These are phyloP conservation scores for Petrocephalus schoutedeni DNA, from an alignment of 2,797 vertebrate species.

Conservation along the genomic window DNA sequence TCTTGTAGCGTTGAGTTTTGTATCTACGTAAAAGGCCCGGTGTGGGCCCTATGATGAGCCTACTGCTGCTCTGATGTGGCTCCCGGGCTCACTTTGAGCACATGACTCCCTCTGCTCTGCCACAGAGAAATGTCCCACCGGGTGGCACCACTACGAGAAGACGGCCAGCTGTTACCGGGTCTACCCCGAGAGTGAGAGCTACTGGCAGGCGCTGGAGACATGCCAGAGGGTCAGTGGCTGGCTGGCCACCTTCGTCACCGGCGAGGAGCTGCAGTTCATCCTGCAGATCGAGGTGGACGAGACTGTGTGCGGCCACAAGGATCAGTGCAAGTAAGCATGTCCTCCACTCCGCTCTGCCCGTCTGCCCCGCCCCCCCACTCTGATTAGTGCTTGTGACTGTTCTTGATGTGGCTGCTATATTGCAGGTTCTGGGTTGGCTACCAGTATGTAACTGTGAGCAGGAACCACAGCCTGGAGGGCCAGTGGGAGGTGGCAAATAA, in stretches of 20 bases:
- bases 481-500: conserved; percentile 95
- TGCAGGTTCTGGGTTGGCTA: conserved; percentile 96
- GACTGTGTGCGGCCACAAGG: conserved; percentile 75
- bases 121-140: conserved; percentile 85
- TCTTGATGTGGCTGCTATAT: not conserved
- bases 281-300: conserved; percentile 92
- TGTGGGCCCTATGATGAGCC: no score
- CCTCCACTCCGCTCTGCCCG: not conserved
- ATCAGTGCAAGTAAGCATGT: conserved; percentile 82
- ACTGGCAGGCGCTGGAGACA: conserved; percentile 94
- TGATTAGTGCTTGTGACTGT: not conserved
- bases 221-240: conserved; percentile 93
- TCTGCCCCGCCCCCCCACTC: not conserved
- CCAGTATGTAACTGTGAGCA: conserved; percentile 89
- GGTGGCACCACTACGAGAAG: conserved; percentile 97
- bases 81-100: no score
- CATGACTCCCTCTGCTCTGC: no score
- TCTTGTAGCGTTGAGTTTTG: no score
- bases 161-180: conserved; percentile 94
- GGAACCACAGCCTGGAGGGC: conserved; percentile 83
- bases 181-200: conserved; percentile 86
- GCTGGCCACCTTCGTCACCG: conserved; percentile 87
- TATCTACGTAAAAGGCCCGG: no score
- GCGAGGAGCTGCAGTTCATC: conserved; percentile 93
- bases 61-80: no score